Base-by-base conservation (phyloP, 2,888 invertebrate genomes). In the Hymenopus coronatus region DNA sequence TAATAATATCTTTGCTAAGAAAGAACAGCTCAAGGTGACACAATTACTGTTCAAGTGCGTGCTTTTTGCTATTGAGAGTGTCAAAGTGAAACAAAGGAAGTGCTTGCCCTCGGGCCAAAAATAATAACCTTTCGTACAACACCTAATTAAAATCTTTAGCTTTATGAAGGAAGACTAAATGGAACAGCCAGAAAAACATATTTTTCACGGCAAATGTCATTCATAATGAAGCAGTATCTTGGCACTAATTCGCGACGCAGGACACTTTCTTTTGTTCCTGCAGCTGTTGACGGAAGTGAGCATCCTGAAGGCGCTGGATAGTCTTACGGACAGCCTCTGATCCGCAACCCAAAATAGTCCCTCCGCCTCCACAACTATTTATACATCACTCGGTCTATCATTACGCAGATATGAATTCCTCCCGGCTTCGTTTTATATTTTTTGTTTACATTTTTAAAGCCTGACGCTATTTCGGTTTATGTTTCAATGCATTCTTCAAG, bases 311-410 rank as follows among this genome's bases (percentile, higher is more conserved):
- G 20, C 54, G 6, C 54, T 70, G 54, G 54, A 70, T 70, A 70
- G 20, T 70, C 54, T 70, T 70, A 82, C 54, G 28, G 20, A 8
- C 83, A 27, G 28, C 54, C 46, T 27, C 40, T 83, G 25, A 84
- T 88, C 28, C 70, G 84, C 70, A 84, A 83, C 88, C 84, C 54
- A 88, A 88, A 88, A 88, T 88, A 88, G 88, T 83, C 40, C 28
- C 30, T 83, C 46, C 88, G 88, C 88, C 88, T 88, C 88, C 88
- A 20, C 88, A 84, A 54, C 88, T 88, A 88, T 88, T 88, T 88
- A 54, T 88, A 88, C 84, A 46, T 70, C 88, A 54, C 87, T 30
- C 25, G 20, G 40, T 20, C 54, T 70, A 83, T 30, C 83, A 83
- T 30, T 83, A 30, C 30, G 25, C 25, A 83, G 28, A 83, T 83